Evolutionary conservation across 2,888 invertebrate genomes (phyloP).

Genomic region (Drosophila peninsularis): DNA sequence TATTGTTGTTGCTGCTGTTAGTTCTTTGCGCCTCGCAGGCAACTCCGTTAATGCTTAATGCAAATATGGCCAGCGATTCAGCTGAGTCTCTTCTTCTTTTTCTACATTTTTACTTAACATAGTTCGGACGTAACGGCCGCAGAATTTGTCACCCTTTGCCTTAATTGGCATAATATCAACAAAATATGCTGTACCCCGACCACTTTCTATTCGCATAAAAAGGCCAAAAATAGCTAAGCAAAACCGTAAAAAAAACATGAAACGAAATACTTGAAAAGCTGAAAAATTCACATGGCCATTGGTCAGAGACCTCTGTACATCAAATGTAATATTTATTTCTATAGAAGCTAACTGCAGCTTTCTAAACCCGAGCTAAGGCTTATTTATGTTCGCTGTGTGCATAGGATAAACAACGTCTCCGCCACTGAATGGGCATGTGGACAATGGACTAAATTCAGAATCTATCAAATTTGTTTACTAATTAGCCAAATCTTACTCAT

Average conservation of each 20-base stretch:
- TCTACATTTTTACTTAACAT: slow-evolving; percentile 35
- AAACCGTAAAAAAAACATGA: slow-evolving; percentile 15
- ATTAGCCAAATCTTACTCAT: no score
- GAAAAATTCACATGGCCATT: slow-evolving; percentile 1
- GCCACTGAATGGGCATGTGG: neutral
- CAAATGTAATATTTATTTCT: slow-evolving; percentile 13
- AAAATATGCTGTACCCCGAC: slow-evolving; percentile 37
- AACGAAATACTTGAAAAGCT: slow-evolving; percentile 3
- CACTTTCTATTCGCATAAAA: slow-evolving; percentile 46
- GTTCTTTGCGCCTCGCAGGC: slow-evolving; percentile 31
- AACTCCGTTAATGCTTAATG: slow-evolving; percentile 75
- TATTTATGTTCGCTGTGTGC: neutral
- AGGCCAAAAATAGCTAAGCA: slow-evolving; percentile 11
- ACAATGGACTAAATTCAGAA: neutral
- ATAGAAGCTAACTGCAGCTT: slow-evolving; percentile 10
- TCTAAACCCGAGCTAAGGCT: neutral
- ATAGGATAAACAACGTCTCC: neutral
- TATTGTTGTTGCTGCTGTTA: slow-evolving; percentile 32
- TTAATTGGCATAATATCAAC: slow-evolving; percentile 58
- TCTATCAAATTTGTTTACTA: neutral
- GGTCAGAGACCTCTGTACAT: slow-evolving; percentile 7
- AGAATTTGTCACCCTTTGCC: slow-evolving; percentile 58
- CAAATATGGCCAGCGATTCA: slow-evolving; percentile 55
- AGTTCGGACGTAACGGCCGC: slow-evolving; percentile 39
- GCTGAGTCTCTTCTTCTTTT: slow-evolving; percentile 20